phyloP scores from a whole-genome alignment of 2,113 vertebrate species.

The Catharus minimus region DNA sequence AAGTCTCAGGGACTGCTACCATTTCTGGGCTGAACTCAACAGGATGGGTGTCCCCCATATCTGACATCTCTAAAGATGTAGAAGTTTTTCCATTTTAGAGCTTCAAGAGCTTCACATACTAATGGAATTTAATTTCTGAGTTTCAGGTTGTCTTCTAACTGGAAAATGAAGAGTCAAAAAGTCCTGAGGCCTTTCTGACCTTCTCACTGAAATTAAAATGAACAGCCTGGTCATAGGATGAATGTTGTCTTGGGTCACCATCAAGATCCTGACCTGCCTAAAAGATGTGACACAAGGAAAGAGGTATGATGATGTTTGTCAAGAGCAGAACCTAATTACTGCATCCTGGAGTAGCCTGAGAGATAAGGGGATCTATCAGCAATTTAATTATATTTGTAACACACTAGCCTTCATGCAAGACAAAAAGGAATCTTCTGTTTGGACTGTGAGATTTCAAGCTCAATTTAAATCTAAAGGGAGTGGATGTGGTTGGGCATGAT shows the following conservation, averaged over 20 bases:
- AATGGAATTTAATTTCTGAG: background rate
- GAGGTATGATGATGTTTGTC: constrained; percentile 10
- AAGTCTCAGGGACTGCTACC: background rate
- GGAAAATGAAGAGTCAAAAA: background rate
- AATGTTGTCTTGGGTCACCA: constrained; percentile 40
- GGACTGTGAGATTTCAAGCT: background rate
- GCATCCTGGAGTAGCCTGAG: background rate
- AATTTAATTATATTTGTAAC: background rate
- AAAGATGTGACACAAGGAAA: background rate
- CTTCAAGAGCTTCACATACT: background rate
- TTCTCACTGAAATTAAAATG: background rate
- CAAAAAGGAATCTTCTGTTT: background rate
- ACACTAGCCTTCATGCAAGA: background rate
- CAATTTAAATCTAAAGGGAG: background rate
- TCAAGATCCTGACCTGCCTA: constrained; percentile 21
- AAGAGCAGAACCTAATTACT: background rate
- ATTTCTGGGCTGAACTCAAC: background rate
- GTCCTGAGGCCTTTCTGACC: background rate
- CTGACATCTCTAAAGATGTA: background rate
- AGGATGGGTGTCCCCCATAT: background rate
- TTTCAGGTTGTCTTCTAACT: background rate
- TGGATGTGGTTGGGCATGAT: background rate
- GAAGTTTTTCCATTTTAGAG: background rate
- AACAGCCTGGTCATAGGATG: background rate
- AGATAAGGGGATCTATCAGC: constrained; percentile 7